Conservation (phyloP, 1,140 invertebrate species). For the Neodiprion virginianus region DNA sequence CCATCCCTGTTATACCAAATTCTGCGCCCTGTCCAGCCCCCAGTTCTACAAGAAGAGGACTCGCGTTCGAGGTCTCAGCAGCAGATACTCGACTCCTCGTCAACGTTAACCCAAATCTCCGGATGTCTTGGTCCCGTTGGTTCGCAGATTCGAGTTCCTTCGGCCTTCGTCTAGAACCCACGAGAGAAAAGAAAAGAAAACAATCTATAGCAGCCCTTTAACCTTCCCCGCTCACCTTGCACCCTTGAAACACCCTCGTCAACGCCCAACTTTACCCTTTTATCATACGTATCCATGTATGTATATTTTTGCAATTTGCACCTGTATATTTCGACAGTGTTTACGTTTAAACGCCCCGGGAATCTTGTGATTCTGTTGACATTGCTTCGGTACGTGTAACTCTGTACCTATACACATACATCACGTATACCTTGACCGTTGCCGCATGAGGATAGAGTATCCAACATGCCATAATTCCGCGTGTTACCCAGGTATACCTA, state of each 20-base stretch:
- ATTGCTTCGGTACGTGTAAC: too few species aligned
- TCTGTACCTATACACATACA: too few species aligned
- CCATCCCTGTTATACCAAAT: neutral
- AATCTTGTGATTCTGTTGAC: too few species aligned
- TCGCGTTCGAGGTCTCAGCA: neutral
- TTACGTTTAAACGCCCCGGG: too few species aligned
- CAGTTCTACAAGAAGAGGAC: neutral
- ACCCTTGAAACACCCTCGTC: neutral
- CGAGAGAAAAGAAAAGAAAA: slow-evolving; percentile 23
- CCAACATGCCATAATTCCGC: too few species aligned
- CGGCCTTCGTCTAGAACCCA: slow-evolving; percentile 57
- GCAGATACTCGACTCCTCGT: neutral
- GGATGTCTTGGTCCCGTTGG: slow-evolving; percentile 62
- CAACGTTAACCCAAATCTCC: slow-evolving; percentile 51
- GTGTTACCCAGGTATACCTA: too few species aligned
- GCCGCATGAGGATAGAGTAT: too few species aligned
- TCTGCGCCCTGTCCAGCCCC: neutral
- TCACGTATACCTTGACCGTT: too few species aligned
- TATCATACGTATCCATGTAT: too few species aligned
- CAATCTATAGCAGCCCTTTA: slow-evolving; percentile 4
- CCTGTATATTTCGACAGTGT: too few species aligned
- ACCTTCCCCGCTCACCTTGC: neutral
- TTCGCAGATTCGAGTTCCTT: slow-evolving; percentile 60
- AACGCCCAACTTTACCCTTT: neutral
- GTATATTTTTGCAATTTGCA: too few species aligned